Base-by-base conservation (phyloP, 2,888 invertebrate species). In the Thecophora atra region DNA sequence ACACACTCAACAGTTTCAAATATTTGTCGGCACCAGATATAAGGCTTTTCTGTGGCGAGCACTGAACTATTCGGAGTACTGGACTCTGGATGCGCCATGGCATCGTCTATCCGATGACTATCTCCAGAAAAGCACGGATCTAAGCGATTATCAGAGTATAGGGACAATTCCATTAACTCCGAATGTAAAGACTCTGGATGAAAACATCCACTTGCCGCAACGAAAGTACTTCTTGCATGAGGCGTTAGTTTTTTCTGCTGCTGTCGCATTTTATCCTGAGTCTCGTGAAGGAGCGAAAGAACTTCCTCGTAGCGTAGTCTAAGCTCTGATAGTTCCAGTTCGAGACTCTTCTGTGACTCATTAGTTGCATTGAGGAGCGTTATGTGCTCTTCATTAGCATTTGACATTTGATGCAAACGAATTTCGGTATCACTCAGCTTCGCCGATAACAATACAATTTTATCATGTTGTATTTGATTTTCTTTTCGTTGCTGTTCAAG, bases 1-100 rank as follows among this genome's bases (percentile, higher is more conserved):
- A 93, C 94, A 83, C 92, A 94, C 76, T 94, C 91, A 77, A 96
- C 96, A 1, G 97, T 97, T 82, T 97, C 96, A 86, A 97, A 96
- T 73, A 96, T 94, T 85, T 94, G 94, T 84, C 94, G 93, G 88
- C 93, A 96, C 79, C 93, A 91, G 72, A 92, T 91, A 37, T 11
- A 37, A 8, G 3, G 37, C 80, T 81, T 71, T 6, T 74, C 74
- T n/a, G 1, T 21, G 21, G 21, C 19, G 21, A 3, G 8, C 17
- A 17, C 51, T 62, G 26, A 42, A 56, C 0, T 72, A 19, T 63
- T 51, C 8, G 76, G 72, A 74, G 77, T 76, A 71, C 60, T 70
- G 30, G 76, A 77, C 4, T 81, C 79, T 73, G 82, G 52, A 58
- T 84, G 80, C 44, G 78, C 77, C 13, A 82, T 81, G 47, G 79